A percentile compares a stretch with the other conserved stretches of the same genome.
Evolutionary conservation across 1,140 invertebrate genomes (phyloP).

Genomic region (Physella acuta): DNA sequence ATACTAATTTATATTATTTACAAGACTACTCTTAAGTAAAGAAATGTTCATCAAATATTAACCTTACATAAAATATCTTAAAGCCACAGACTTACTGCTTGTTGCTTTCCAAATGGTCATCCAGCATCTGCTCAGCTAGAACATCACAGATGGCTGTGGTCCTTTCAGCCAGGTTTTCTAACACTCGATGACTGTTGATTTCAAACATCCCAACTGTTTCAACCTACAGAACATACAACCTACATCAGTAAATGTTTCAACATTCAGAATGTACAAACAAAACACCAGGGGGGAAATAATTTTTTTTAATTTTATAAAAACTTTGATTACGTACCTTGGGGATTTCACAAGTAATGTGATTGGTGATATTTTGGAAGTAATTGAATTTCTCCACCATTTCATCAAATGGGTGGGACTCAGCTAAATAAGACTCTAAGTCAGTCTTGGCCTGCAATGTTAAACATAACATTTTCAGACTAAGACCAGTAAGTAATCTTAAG

Average conservation of each 20-base stretch:
- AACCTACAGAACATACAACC: background rate
- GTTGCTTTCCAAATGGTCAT: slow-evolving; percentile 9
- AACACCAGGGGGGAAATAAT: too few species aligned
- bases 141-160: background rate
- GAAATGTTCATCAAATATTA: too few species aligned
- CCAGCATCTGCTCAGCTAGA: slow-evolving; percentile 7
- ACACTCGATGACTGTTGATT: slow-evolving; percentile 5
- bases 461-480: too few species aligned
- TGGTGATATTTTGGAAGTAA: background rate
- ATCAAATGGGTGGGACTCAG: slow-evolving; percentile 5
- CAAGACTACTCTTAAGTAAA: too few species aligned
- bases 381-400: slow-evolving; percentile 8
- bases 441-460: slow-evolving; percentile 5
- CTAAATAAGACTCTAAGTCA: background rate
- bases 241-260: background rate
- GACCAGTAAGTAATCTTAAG: slow-evolving; percentile 6
- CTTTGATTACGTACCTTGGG: slow-evolving; percentile 10
- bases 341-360: slow-evolving; percentile 1
- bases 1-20: too few species aligned
- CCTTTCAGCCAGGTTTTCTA: slow-evolving; percentile 13
- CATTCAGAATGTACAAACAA: background rate
- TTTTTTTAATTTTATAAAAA: too few species aligned
- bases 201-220: slow-evolving; percentile 18
- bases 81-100: slow-evolving; percentile 15
- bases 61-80: too few species aligned